These are phyloP conservation scores for Callaeas wilsoni DNA, from an alignment of 2,113 vertebrate species.

Conservation along the genomic window DNA sequence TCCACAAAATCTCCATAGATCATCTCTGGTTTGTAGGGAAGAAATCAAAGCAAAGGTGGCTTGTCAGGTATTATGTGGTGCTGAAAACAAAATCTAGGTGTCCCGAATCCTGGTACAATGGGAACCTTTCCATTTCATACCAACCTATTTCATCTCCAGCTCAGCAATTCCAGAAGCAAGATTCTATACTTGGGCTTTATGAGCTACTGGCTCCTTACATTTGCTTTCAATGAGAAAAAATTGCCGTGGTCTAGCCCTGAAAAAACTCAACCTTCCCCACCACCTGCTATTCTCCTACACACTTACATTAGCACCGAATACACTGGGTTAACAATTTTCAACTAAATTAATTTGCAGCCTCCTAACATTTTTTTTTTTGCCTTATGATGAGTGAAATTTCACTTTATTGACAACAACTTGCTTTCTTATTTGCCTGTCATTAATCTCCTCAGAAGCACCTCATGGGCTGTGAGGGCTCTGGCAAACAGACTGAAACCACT, in stretches of 20 bases:
- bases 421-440: background rate
- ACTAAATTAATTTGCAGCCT: background rate
- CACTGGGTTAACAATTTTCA: background rate
- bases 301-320: background rate
- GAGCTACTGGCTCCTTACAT: background rate
- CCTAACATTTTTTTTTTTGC: background rate
- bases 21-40: background rate
- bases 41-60: background rate
- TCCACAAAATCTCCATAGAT: background rate
- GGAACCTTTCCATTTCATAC: background rate
- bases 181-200: background rate
- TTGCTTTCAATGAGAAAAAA: background rate
- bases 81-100: background rate
- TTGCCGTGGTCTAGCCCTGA: background rate
- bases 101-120: background rate
- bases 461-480: background rate
- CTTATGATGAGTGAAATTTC: background rate
- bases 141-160: background rate
- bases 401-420: background rate
- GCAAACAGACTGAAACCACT: background rate
- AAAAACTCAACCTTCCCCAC: background rate
- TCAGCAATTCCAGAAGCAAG: background rate
- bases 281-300: background rate
- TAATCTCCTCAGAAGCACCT: background rate
- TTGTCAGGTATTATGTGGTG: background rate